Evolutionary conservation across 2,888 invertebrate genomes (phyloP).

Genomic region (Habrosyne pyritoides): DNA sequence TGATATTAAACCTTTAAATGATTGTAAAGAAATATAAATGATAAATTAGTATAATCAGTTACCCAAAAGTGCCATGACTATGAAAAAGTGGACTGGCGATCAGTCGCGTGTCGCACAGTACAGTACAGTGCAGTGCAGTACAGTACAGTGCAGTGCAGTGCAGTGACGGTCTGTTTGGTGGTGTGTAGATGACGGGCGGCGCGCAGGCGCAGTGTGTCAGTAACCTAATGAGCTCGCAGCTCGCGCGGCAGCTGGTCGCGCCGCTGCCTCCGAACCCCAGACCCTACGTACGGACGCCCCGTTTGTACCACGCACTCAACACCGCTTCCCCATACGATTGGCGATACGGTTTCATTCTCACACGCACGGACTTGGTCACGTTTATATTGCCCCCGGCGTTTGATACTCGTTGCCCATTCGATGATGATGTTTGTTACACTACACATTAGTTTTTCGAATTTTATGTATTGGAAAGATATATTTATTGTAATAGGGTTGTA

Average conservation of each 20-base stretch:
- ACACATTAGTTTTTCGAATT: background rate
- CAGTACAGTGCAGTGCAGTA: background rate
- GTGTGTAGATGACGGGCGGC: slow-evolving; percentile 70
- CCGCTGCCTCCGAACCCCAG: slow-evolving; percentile 80
- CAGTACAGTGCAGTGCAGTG: slow-evolving; percentile 14
- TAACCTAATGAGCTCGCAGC: slow-evolving; percentile 84
- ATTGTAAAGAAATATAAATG: too few species aligned
- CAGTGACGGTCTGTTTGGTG: slow-evolving; percentile 54
- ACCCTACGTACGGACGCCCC: slow-evolving; percentile 81
- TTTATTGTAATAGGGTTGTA: background rate
- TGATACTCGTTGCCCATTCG: slow-evolving; percentile 11
- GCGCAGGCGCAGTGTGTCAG: slow-evolving; percentile 57
- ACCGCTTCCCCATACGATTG: slow-evolving; percentile 76
- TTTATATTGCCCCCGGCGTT: slow-evolving; percentile 11
- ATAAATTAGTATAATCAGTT: background rate
- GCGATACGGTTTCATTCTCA: slow-evolving; percentile 62
- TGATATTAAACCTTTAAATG: too few species aligned
- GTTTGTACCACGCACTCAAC: slow-evolving; percentile 83
- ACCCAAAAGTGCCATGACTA: background rate
- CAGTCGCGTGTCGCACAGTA: background rate
- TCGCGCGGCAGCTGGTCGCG: slow-evolving; percentile 84
- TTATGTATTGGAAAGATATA: background rate
- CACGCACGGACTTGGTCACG: slow-evolving; percentile 43
- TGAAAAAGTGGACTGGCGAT: background rate
- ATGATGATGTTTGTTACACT: background rate